These are phyloP conservation scores for Poeciliopsis prolifica DNA, from an alignment of 2,113 vertebrate species.

Conservation along the genomic window DNA sequence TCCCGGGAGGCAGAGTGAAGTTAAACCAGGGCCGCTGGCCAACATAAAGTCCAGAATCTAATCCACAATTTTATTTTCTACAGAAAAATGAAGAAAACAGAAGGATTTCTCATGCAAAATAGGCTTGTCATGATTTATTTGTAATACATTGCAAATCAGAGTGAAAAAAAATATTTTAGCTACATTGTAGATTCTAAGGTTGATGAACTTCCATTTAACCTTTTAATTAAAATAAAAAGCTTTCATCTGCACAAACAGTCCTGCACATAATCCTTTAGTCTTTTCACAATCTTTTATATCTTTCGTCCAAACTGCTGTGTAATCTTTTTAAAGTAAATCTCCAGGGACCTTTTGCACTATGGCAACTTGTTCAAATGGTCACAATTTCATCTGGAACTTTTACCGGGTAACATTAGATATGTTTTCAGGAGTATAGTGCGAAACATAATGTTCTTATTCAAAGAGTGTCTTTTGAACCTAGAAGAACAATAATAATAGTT, in stretches of 20 bases:
- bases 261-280: background rate
- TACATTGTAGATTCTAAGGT: background rate
- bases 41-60: background rate
- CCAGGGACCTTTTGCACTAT: background rate
- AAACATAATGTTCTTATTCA: background rate
- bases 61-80: background rate
- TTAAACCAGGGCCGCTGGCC: too few species aligned
- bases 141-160: background rate
- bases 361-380: background rate
- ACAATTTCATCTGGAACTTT: background rate
- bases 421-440: slow-evolving; percentile 14
- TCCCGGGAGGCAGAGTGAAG: too few species aligned
- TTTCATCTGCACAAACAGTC: background rate
- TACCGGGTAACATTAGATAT: background rate
- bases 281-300: background rate
- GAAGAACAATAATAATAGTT: background rate
- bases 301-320: background rate
- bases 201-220: background rate
- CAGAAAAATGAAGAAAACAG: background rate
- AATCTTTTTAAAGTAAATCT: background rate
- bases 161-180: background rate
- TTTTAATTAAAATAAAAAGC: background rate
- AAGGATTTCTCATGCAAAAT: too few species aligned
- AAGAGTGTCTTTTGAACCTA: background rate
- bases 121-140: background rate